phyloP scores from a whole-genome alignment of 1,140 invertebrate genomes.

The Leptonema lineaticorne region DNA sequence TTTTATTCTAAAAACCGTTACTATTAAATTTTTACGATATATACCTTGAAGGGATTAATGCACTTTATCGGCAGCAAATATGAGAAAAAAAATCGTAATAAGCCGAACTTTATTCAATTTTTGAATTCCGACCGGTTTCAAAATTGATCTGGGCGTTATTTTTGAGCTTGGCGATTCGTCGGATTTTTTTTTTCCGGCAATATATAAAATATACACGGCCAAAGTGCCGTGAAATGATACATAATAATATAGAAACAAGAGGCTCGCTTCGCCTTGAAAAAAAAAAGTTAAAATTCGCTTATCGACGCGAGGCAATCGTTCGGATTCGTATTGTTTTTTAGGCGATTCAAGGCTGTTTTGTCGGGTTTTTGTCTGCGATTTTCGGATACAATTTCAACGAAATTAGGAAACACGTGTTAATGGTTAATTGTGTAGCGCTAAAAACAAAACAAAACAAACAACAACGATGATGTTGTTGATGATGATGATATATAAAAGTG shows the following conservation, averaged over 20 bases:
- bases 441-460: background rate
- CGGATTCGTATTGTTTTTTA: slow-evolving; percentile 23
- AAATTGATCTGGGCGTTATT: too few species aligned
- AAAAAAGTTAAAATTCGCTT: slow-evolving; percentile 6
- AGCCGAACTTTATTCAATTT: too few species aligned
- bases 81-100: too few species aligned
- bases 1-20: too few species aligned
- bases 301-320: slow-evolving; percentile 12
- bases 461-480: too few species aligned
- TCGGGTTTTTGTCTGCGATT: too few species aligned
- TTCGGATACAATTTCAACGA: slow-evolving; percentile 33
- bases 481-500: too few species aligned
- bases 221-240: background rate
- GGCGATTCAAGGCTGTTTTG: slow-evolving; percentile 23
- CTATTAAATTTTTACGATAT: too few species aligned
- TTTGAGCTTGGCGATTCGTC: background rate
- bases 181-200: background rate
- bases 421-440: slow-evolving; percentile 28
- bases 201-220: background rate
- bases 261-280: slow-evolving; percentile 6
- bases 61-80: too few species aligned
- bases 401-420: slow-evolving; percentile 35
- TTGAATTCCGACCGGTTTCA: too few species aligned
- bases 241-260: background rate
- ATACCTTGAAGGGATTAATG: too few species aligned